phyloP scores from a whole-genome alignment of 2,113 vertebrate species.

The Rhinogobius similis region DNA sequence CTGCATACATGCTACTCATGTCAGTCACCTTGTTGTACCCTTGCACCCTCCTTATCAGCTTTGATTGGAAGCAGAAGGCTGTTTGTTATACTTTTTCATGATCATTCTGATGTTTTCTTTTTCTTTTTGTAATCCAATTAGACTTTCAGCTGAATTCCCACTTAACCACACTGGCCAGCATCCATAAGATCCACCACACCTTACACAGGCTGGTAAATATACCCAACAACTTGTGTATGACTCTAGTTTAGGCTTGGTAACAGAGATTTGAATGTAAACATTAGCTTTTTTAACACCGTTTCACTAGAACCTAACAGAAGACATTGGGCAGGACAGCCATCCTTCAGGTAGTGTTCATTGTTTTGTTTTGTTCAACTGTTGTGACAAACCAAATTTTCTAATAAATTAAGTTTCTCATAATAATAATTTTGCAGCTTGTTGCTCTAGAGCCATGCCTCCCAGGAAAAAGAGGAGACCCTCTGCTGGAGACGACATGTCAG shows the following conservation, averaged over 20 bases:
- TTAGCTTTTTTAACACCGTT: constrained; percentile 17
- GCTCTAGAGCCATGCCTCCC: constrained; percentile 97
- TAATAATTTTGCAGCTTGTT: constrained; percentile 87
- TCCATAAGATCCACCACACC: constrained; percentile 99
- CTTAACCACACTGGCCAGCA: constrained; percentile 98
- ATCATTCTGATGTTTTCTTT: constrained; percentile 8
- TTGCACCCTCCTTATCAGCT: constrained; percentile 18
- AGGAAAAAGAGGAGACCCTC: constrained; percentile 99
- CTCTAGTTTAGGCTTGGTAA: constrained; percentile 30
- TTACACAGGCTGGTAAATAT: constrained; percentile 97
- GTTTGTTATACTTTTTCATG: constrained; percentile 10
- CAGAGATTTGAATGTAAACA: constrained; percentile 6
- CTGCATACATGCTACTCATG: too few species aligned
- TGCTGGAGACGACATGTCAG: constrained; percentile 92
- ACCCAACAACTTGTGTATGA: constrained; percentile 9
- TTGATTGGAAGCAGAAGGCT: constrained; percentile 14
- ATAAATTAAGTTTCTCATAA: background rate
- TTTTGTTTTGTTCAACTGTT: background rate
- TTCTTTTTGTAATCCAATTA: constrained; percentile 41
- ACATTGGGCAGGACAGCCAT: constrained; percentile 93
- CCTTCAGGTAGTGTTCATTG: constrained; percentile 84
- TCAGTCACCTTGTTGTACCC: constrained; percentile 53
- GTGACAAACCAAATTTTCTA: background rate
- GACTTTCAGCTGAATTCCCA: constrained; percentile 99
- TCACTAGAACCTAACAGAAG: constrained; percentile 94